A percentile compares a stretch with the other conserved stretches of the same genome.
Evolutionary conservation across 2,113 vertebrate genomes (phyloP).

Genomic region (Aptenodytes forsteri): DNA sequence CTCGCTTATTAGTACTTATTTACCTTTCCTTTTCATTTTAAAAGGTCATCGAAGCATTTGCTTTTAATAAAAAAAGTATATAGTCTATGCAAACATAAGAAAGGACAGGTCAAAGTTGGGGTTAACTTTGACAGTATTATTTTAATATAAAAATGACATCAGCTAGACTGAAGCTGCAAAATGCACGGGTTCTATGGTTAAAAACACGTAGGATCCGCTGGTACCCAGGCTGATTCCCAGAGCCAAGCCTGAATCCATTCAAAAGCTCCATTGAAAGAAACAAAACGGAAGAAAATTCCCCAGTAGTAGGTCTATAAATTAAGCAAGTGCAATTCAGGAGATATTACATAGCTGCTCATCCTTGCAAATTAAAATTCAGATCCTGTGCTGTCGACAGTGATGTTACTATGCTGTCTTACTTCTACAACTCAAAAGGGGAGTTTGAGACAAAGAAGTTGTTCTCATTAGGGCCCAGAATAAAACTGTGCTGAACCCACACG

Average conservation of each 20-base stretch:
- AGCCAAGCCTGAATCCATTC: not conserved
- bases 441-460: not conserved
- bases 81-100: slow-evolving; percentile 13
- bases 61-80: slow-evolving; percentile 2
- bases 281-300: slow-evolving; percentile 1
- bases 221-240: slow-evolving; percentile 21
- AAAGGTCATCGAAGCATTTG: not conserved
- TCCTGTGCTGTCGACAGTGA: slow-evolving; percentile 8
- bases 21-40: not conserved
- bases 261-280: slow-evolving; percentile 35
- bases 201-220: not conserved
- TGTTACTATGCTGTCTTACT: not conserved
- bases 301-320: slow-evolving; percentile 41
- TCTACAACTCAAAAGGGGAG: not conserved
- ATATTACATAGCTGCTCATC: slow-evolving; percentile 38
- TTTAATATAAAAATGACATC: slow-evolving; percentile 12
- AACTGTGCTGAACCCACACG: not conserved
- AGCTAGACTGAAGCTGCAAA: slow-evolving; percentile 30
- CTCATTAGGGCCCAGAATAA: not conserved
- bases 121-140: not conserved
- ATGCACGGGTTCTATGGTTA: not conserved
- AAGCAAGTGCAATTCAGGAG: slow-evolving; percentile 62
- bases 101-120: not conserved
- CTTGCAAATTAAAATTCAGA: slow-evolving; percentile 33
- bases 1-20: not conserved